Base-by-base conservation (phyloP, 1,140 invertebrate species). In the Aphelenchoides fujianensis region DNA sequence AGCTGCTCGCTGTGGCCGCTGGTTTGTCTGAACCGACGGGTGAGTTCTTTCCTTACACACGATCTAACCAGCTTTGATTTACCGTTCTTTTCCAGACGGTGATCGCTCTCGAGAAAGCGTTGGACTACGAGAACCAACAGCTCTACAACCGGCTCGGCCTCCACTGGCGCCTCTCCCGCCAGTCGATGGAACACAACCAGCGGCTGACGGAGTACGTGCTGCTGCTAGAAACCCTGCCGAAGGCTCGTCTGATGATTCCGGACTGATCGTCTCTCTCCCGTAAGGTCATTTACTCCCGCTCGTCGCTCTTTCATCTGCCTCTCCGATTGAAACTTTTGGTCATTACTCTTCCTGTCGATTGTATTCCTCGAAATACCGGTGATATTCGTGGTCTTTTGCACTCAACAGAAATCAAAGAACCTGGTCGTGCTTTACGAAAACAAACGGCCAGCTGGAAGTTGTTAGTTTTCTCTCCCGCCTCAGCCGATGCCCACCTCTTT, bases 1-100 rank as follows among this genome's bases (percentile, higher is more conserved):
- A 80, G 83, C 0, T 84, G 82, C 68, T 83, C 82, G 0, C 52
- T 83, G 41, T 84, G 83, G 83, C 82, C 82, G 23, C 77, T 83
- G 16, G 64, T 83, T 27, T 83, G 83, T 70, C 62, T 83, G 27
- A 83, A 74, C 70, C 68, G 69, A 74, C 53, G 82, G 53, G 82
- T 83, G 59, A 71, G 71, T 35, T n/a, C 52, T 55, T 59, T 68
- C 34, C 32, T 54, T 66, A 57, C 41, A 48, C 12, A 48, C 23
- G 41, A 48, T 48, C 23, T 48, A 23, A 48, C 12, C 41, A 48
- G 12, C 41, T 16, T 16, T 16, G 12, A 48, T 48, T 48, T 23
- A 59, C 19, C 5, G 12, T 59, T 78, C 41, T 32, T n/a, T 73
- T 84, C 68, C 61, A 83, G 82, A 84, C 82, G n/a, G 71, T 83